These are phyloP conservation scores for Formicarius rufipectus DNA, from an alignment of 2,113 vertebrate genomes.

Conservation along the genomic window DNA sequence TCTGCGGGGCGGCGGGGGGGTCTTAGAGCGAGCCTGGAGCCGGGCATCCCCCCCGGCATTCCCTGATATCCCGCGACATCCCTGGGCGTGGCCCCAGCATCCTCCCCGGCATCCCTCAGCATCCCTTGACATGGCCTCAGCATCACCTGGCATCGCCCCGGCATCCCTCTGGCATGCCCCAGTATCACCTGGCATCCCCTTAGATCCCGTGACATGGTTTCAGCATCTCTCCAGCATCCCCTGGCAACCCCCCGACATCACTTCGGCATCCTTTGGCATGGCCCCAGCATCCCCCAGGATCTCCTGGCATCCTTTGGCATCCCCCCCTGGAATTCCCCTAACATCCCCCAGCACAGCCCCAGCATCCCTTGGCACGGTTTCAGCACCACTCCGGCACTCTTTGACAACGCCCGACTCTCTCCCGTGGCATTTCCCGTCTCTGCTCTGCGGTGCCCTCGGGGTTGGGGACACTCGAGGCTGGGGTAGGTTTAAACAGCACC, in stretches of 20 bases:
- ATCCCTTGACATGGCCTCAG: background rate
- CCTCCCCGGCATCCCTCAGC: background rate
- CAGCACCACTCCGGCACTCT: background rate
- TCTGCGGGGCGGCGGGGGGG: background rate
- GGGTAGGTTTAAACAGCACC: background rate
- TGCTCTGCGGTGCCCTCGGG: accelerated
- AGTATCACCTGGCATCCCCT: background rate
- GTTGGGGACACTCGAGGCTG: accelerated
- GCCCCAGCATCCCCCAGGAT: background rate
- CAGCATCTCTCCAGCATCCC: background rate
- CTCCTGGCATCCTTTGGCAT: background rate
- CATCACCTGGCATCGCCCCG: background rate
- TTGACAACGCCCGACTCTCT: background rate
- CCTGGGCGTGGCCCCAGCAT: background rate
- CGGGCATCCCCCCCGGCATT: background rate
- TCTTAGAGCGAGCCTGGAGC: background rate
- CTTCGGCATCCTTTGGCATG: background rate
- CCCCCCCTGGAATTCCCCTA: background rate
- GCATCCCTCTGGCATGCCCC: background rate
- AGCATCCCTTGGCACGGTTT: background rate
- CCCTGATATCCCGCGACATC: background rate
- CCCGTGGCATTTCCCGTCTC: background rate
- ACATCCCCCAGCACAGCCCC: too few species aligned
- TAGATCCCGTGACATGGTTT: background rate
- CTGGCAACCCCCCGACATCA: background rate